Evolutionary conservation across 2,888 invertebrate species (phyloP).

Genomic region (Agonopterix subpropinquella): DNA sequence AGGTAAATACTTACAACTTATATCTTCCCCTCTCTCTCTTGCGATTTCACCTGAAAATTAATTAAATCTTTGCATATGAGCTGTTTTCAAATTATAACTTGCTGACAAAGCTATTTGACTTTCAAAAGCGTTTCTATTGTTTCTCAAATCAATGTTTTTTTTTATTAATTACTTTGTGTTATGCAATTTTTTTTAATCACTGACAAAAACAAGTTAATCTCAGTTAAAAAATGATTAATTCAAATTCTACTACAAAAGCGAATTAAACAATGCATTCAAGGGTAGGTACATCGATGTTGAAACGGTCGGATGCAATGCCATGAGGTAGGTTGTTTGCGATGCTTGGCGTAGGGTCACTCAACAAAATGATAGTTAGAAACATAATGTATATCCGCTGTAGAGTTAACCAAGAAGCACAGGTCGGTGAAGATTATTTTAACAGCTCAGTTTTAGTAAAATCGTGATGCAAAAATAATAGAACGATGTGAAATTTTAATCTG

Average conservation of each 20-base stretch:
- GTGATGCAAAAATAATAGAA: conserved; percentile 50
- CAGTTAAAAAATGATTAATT: conserved; percentile 10
- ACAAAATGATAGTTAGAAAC: conserved; percentile 48
- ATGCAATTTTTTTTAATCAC: neutral
- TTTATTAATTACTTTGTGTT: neutral
- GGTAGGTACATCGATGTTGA: conserved; percentile 25
- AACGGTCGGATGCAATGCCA: conserved; percentile 58
- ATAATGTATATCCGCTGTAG: conserved; percentile 60
- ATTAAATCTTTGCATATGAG: conserved; percentile 12
- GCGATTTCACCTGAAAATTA: conserved; percentile 83
- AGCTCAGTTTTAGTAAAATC: conserved; percentile 32
- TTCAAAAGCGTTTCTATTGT: neutral
- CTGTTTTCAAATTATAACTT: neutral
- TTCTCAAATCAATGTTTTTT: neutral
- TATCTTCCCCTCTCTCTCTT: conserved; percentile 84
- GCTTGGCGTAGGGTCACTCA: conserved; percentile 62
- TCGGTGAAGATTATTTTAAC: conserved; percentile 41
- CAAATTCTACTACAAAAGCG: conserved; percentile 59
- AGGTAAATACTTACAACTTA: conserved; percentile 80
- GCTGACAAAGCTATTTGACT: neutral
- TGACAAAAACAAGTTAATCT: neutral
- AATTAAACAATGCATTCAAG: conserved; percentile 52
- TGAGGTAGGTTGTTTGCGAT: conserved; percentile 46
- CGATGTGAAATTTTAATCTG: conserved; percentile 9
- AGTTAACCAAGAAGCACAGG: conserved; percentile 74